Evolutionary conservation across 2,888 invertebrate species (phyloP), one percentile per base, ranked within the genome.

Genomic region (Erannis defoliaria): DNA sequence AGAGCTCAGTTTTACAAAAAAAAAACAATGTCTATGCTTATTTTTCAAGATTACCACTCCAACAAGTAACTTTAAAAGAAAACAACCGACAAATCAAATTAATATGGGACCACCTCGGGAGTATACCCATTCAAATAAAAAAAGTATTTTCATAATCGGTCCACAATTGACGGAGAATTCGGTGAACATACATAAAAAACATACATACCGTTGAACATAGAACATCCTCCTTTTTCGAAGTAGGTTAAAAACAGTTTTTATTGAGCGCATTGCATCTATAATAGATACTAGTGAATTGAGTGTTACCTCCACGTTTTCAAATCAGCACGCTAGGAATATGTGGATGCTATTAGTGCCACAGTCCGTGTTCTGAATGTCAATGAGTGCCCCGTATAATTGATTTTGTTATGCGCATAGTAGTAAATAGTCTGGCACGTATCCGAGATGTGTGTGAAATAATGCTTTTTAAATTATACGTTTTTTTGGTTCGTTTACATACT

Each of bases 321-420:
- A 73, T 70, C 67, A 72, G 72, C 71, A 72, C 72, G 68, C 72
- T 65, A 63, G 62, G 68, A 58, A 66, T 70, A 66, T 42, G 63
- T 66, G 69, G 65, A 69, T 67, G 59, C 48, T 64, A 66, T 70
- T 69, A 73, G 67, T 65, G 60, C 56, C 43, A 49, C 49, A 48
- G 57, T 55, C 43, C 66, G 59, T 57, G 67, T 16, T 40, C 33
- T 58, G 70, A 72, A 72, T 72, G 40, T 26, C 54, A 66, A 70
- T 67, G 62, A 64, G 48, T 66, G 62, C 50, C 64, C 57, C 68
- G 62, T 57, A 66, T 46, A 62, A 55, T 62, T 67, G 62, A 49
- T 65, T 63, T 61, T 46, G 45, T 49, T 53, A 56, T 64, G 54
- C 63, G 56, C 56, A 45, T 48, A 31, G 16, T 55, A 35, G 38